phyloP scores from a whole-genome alignment of 2,888 invertebrate genomes.

The Aradus depressus region DNA sequence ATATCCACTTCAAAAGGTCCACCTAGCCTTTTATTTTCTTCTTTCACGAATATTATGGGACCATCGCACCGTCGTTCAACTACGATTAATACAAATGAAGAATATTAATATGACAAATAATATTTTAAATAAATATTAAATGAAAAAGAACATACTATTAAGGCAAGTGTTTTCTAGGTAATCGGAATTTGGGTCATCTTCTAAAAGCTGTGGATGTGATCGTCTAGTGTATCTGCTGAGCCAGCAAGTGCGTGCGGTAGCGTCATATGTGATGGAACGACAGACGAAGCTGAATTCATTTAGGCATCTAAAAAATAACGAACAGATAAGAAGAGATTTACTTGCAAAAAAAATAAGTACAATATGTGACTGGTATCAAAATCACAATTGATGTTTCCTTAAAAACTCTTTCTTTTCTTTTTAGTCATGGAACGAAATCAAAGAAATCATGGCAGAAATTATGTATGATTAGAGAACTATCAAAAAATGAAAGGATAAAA shows the following conservation, averaged over 20 bases:
- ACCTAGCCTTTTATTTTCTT: constrained; percentile 75
- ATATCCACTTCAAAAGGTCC: constrained; percentile 83
- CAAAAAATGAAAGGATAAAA: not conserved
- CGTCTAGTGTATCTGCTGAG: constrained; percentile 71
- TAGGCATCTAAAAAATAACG: constrained; percentile 52
- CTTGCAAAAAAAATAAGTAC: no score
- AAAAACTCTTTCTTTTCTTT: no score
- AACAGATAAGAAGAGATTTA: no score
- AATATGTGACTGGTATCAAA: not conserved
- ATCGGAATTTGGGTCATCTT: constrained; percentile 77
- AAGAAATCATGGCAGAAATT: no score
- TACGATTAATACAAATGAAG: constrained; percentile 35
- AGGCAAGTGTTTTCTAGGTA: constrained; percentile 85
- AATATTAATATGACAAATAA: constrained; percentile 1
- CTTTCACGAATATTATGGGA: constrained; percentile 75
- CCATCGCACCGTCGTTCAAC: constrained; percentile 80
- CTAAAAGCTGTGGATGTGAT: constrained; percentile 72
- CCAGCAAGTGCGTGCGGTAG: constrained; percentile 63
- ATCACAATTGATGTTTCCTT: no score
- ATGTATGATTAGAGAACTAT: not conserved
- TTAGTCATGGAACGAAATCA: no score
- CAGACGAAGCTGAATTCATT: constrained; percentile 83
- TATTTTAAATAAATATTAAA: not conserved
- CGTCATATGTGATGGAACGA: constrained; percentile 74
- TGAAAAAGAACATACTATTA: constrained; percentile 51